A percentile compares a stretch with the other conserved stretches of the same genome.
Evolutionary conservation across 2,113 vertebrate genomes (phyloP).

Genomic region (Dipodomys stephensi): DNA sequence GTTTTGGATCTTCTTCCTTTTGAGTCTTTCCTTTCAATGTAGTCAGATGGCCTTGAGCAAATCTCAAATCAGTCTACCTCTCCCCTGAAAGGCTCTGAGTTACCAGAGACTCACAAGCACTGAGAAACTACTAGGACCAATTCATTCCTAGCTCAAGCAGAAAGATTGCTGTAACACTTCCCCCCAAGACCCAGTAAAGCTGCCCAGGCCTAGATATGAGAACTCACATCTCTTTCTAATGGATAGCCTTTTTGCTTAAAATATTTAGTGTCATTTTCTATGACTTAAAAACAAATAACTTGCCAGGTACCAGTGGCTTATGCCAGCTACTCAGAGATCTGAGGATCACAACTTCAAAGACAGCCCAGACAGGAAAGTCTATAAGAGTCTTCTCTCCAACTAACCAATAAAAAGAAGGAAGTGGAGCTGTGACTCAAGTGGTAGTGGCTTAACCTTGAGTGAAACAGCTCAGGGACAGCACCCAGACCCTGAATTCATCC

Average conservation of each 20-base stretch:
- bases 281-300: neutral
- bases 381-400: too few species aligned
- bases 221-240: neutral
- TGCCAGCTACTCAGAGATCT: too few species aligned
- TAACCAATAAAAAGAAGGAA: too few species aligned
- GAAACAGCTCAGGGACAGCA: too few species aligned
- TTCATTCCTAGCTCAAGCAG: neutral
- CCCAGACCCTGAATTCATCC: too few species aligned
- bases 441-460: too few species aligned
- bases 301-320: too few species aligned
- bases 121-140: neutral
- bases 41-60: neutral
- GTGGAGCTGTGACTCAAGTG: too few species aligned
- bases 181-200: neutral
- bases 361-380: too few species aligned
- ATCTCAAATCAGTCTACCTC: neutral
- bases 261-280: neutral
- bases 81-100: too few species aligned
- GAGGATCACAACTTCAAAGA: too few species aligned
- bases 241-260: conserved; percentile 4
- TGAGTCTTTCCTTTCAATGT: neutral
- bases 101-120: neutral
- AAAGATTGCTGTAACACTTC: neutral
- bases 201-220: neutral
- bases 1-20: neutral